phyloP scores from a whole-genome alignment of 1,140 invertebrate genomes.

The Euura lappo region DNA sequence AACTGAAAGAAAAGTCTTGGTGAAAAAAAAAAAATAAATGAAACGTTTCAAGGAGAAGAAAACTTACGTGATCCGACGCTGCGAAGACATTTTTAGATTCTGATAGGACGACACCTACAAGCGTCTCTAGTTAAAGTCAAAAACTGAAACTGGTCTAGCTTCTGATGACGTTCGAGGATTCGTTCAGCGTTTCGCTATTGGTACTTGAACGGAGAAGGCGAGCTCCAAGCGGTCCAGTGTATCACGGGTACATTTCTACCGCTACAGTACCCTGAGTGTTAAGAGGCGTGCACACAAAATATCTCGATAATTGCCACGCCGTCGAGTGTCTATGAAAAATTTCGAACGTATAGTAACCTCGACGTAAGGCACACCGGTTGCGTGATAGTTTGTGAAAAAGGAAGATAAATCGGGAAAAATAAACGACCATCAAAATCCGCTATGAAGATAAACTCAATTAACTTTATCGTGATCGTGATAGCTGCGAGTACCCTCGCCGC shows the following conservation, averaged over 20 bases:
- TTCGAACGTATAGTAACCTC: no score
- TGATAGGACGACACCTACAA: not conserved
- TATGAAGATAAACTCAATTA: not conserved
- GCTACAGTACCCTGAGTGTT: conserved; percentile 17
- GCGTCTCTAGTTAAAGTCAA: not conserved
- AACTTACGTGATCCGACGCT: not conserved
- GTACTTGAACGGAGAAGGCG: not conserved
- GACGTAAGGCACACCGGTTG: no score
- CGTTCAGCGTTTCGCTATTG: not conserved
- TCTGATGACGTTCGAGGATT: not conserved
- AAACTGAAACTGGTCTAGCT: not conserved
- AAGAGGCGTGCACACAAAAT: conserved; percentile 36
- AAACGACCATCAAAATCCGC: not conserved
- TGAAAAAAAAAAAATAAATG: no score
- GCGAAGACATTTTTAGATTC: not conserved
- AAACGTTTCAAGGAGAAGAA: no score
- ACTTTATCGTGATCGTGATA: not conserved
- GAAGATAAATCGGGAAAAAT: no score
- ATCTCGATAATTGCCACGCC: conserved; percentile 30
- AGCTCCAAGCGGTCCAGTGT: no score
- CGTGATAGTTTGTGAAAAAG: no score
- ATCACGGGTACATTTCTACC: no score
- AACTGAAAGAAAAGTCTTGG: no score
- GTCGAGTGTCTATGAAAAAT: not conserved
- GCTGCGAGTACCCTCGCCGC: not conserved